Evolutionary conservation across 2,888 invertebrate genomes (phyloP).

Genomic region (Kuschelorhynchus macadamiae): DNA sequence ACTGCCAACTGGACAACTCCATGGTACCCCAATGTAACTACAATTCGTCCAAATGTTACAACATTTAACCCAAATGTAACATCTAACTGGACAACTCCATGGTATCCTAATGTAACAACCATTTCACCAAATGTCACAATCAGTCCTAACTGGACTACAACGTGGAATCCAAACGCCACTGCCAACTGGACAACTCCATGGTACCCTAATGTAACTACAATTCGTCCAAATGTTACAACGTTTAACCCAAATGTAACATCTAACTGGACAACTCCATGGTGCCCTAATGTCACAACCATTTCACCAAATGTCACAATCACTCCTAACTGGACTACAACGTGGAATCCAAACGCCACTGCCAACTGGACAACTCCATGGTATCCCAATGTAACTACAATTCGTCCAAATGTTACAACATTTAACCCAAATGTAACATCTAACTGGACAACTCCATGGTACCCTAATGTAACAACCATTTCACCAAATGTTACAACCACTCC

Average conservation of each 20-base stretch:
- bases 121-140: background rate
- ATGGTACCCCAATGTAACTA: too few species aligned
- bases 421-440: conserved; percentile 14
- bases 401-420: conserved; percentile 16
- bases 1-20: too few species aligned
- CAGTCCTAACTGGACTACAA: background rate
- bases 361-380: conserved; percentile 26
- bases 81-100: too few species aligned
- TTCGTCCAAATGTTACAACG: background rate
- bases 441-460: conserved; percentile 17
- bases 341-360: conserved; percentile 14
- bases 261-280: conserved; percentile 18
- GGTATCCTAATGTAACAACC: background rate
- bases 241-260: background rate
- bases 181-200: conserved; percentile 1
- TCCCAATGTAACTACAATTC: conserved; percentile 13
- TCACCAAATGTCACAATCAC: conserved; percentile 7
- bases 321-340: conserved; percentile 18
- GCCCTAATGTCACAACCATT: conserved; percentile 3
- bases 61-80: too few species aligned
- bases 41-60: too few species aligned
- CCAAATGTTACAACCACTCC: conserved; percentile 17
- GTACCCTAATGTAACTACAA: conserved; percentile 3
- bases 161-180: background rate
- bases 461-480: conserved; percentile 14